Evolutionary conservation across 2,113 vertebrate species (phyloP), one percentile per base, ranked within the genome.

Genomic region (Ptyas mucosa): DNA sequence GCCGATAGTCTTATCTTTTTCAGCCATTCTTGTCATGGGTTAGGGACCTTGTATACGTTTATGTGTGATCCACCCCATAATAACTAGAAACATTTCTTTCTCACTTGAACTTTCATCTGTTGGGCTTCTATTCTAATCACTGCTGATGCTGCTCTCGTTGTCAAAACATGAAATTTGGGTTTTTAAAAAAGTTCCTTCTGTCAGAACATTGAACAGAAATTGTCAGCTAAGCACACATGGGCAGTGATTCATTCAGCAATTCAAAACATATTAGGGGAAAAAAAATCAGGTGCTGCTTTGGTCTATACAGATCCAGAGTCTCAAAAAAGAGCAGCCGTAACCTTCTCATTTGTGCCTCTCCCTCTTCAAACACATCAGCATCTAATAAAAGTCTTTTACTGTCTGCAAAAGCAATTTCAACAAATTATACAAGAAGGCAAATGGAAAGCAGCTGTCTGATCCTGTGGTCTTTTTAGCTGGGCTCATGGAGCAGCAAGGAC

Each of bases 401-500:
- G 55, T 85, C 87, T 23, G 1, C 20, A 34, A 64, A 95, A 55
- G 90, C 91, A 88, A 90, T 20, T 1, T 46, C n/a, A 69, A 10
- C 90, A 85, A 81, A 29, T 0, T 1, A 64, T 89, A 88, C 39
- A 0, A 1, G 0, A 8, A 43, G 43, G 91, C 89, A 29, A 0
- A 21, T 0, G 0, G 61, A 57, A 24, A 89, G 43, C 0, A 39
- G 0, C 69, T 49, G 90, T 21, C 54, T 49, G 39, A 64, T n/a
- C 0, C 53, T 0, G 8, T 7, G 88, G 29, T 85, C 0, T 7
- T 29, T 15, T 58, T 51, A 52, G 46, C 53, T 0, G 26, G 43
- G 11, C 49, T 57, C 61, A 51, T 1, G 0, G n/a, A 0, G 0
- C 64, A 86, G 0, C 1, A 3, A 52, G 51, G 57, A 0, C 0